Evolutionary conservation across 1,140 invertebrate genomes (phyloP), one percentile per base, ranked within the genome.

Genomic region (Asobara japonica): DNA sequence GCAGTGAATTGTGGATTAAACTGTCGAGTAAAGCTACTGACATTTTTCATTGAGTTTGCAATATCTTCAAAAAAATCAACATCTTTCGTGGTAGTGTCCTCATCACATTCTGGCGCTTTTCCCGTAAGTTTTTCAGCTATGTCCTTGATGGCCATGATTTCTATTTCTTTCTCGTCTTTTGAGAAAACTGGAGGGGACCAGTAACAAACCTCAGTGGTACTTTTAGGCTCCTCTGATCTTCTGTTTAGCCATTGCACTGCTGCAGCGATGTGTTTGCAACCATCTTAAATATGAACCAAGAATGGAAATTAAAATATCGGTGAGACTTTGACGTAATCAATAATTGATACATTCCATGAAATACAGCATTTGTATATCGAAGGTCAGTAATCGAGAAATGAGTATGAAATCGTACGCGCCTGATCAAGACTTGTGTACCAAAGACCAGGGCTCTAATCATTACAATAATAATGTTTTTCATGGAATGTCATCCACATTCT

Each of bases 191-290:
- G 56, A 13, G 73, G 76, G 64, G 73, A 73, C 76, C 73, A 69
- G 51, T 76, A 76, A 33, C 75, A 76, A 38, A 74, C 75, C 5
- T 61, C 51, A 1, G 68, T 65, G 13, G 75, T 76, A 27, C 48
- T 41, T 10, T 74, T 27, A n/a, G 75, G 74, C 11, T 76, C 69
- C 38, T 69, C 56, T 13, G 56, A 73, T 11, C 74, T 29, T 20
- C 77, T 22, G 30, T 78, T 70, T 13, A 61, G 11, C 76, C 76
- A 77, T 60, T 38, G 60, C 7, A 77, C 30, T 29, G 75, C 70
- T 38, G 72, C 73, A 25, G 75, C 48, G 11, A 36, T 60, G 65
- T 78, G 76, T 51, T 76, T 77, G 67, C 73, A 78, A 71, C 76
- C 71, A n/a, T 72, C 75, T n/a, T n/a, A n/a, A n/a, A n/a, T 74